Base-by-base conservation (phyloP, 2,888 invertebrate species). In the Clistopyga incitator region DNA sequence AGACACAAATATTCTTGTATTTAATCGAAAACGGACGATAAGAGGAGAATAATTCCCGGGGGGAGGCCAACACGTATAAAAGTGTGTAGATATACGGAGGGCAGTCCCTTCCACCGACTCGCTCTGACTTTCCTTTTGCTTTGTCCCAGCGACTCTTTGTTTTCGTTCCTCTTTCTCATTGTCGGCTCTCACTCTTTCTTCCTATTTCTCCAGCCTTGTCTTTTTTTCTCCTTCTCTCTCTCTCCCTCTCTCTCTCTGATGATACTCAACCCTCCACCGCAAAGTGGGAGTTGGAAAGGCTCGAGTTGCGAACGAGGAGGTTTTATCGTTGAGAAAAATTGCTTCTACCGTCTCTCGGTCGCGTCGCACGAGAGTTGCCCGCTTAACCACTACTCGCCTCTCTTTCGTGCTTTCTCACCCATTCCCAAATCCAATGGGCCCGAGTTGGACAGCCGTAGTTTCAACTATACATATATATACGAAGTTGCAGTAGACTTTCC, bases 251-350 rank as follows among this genome's bases (percentile, higher is more conserved):
- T 38, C 11, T 18, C 50, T 65, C 52, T 67, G 67, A 64, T 64
- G 64, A 64, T 67, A 67, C 67, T 67, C 45, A 67, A 67, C 67
- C 67, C 42, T 25, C 67, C 15, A n/a, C 67, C 42, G 45, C 47
- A 67, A 13, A 67, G 23, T n/a, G 45, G 2, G 25, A 67, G 42
- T 67, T 38, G 64, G 64, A 64, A 64, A 42, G 38, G 34, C 64
- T 64, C 64, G 64, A 64, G 42, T 64, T 64, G 64, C 64, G 64
- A 64, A 38, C n/a, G 64, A 64, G 64, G 64, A 64, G 64, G 64
- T 64, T 64, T 64, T 64, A 64, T 64, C 64, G 64, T 64, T 38
- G 38, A 64, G 64, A 64, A 64, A 64, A 64, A 64, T 64, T 64
- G 64, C 64, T 64, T 64, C 59, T 61, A 34, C 15, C n/a, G 2